Conservation (phyloP, 2,888 invertebrate species). For the Tiliacea aurago region DNA sequence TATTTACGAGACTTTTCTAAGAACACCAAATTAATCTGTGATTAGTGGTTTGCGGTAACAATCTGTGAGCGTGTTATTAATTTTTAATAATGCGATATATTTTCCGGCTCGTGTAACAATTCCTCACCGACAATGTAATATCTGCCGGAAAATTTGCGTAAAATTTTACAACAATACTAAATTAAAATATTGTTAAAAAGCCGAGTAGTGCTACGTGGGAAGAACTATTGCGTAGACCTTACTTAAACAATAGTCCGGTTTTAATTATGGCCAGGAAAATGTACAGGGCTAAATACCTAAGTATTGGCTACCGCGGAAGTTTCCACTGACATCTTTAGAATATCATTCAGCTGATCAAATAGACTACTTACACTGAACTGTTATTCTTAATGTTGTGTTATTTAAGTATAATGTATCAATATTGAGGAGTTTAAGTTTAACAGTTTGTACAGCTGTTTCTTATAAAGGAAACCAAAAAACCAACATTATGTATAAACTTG, state of each 20-base stretch:
- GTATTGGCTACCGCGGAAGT: neutral
- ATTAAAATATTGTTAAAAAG: neutral
- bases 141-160: constrained; percentile 1
- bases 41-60: neutral
- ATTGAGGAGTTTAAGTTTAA: neutral
- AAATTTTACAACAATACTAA: neutral
- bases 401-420: neutral
- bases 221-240: neutral
- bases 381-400: neutral
- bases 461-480: constrained; percentile 1
- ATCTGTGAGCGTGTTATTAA: neutral
- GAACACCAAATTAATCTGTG: constrained; percentile 10
- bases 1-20: constrained; percentile 7
- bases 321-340: too few relatives aligned
- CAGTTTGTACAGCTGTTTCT: constrained; percentile 19
- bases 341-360: too few relatives aligned
- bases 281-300: too few relatives aligned
- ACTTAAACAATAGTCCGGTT: neutral
- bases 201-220: too few relatives aligned
- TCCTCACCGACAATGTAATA: neutral
- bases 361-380: too few relatives aligned
- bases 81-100: neutral
- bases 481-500: neutral
- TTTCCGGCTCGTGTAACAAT: neutral
- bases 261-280: neutral